phyloP scores from a whole-genome alignment of 2,888 invertebrate genomes.

The Drosophila siamana region DNA sequence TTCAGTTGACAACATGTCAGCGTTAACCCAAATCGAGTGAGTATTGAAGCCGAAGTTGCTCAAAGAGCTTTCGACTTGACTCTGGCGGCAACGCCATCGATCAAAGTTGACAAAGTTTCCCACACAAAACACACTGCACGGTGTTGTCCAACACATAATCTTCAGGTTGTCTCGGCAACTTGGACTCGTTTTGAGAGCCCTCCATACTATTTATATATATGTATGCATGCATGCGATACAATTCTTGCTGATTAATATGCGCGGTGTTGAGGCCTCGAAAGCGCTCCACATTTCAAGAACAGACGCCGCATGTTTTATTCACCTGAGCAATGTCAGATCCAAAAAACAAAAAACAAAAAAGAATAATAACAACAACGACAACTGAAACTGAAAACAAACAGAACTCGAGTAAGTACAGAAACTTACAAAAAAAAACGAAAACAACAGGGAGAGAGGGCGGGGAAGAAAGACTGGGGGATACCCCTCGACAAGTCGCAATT shows the following conservation, averaged over 20 bases:
- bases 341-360: conserved; percentile 34
- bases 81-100: conserved; percentile 34
- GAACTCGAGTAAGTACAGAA: conserved; percentile 29
- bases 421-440: conserved; percentile 19
- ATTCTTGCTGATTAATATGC: conserved; percentile 60
- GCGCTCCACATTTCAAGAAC: conserved; percentile 68
- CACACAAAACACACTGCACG: conserved; percentile 19
- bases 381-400: conserved; percentile 52
- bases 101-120: conserved; percentile 40
- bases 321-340: conserved; percentile 69
- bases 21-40: conserved; percentile 7
- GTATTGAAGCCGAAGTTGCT: conserved; percentile 5
- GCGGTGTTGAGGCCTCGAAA: conserved; percentile 57
- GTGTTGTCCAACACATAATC: conserved; percentile 4
- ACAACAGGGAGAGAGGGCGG: not conserved
- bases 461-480: not conserved
- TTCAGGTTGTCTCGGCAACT: not conserved
- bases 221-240: not conserved
- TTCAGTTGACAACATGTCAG: conserved; percentile 4
- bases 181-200: conserved; percentile 8
- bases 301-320: conserved; percentile 68
- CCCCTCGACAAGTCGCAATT: not conserved
- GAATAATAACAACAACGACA: conserved; percentile 5
- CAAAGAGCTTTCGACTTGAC: conserved; percentile 11
- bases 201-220: not conserved